Conservation (phyloP, 2,888 invertebrate genomes). For the Eueremaeus valkanovi region DNA sequence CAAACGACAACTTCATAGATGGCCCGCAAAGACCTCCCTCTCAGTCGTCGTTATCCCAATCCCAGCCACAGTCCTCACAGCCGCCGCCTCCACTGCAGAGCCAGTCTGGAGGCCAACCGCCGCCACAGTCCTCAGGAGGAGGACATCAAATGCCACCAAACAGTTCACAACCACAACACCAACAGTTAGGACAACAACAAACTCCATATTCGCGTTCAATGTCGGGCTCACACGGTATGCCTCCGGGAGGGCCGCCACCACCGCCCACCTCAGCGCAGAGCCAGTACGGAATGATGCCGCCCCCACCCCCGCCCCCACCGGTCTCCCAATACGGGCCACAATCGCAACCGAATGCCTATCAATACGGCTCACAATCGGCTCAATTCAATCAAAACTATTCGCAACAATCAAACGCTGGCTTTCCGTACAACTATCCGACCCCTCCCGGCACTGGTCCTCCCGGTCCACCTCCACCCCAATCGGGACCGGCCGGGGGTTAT, state of each 20-base stretch:
- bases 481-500: constrained; percentile 9
- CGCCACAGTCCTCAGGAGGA: not conserved
- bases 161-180: constrained; percentile 32
- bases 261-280: not conserved
- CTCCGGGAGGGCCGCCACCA: constrained; percentile 7
- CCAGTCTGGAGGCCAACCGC: constrained; percentile 47
- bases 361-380: constrained; percentile 21
- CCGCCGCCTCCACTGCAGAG: constrained; percentile 43
- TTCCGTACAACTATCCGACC: constrained; percentile 15
- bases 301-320: constrained; percentile 28
- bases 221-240: not conserved
- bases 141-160: constrained; percentile 42
- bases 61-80: constrained; percentile 54
- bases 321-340: constrained; percentile 26
- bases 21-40: constrained; percentile 53
- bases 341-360: constrained; percentile 28
- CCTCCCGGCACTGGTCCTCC: constrained; percentile 7
- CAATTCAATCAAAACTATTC: constrained; percentile 10
- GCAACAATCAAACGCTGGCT: constrained; percentile 6
- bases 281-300: constrained; percentile 34
- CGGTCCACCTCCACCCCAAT: constrained; percentile 39
- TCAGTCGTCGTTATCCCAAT: constrained; percentile 52
- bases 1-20: constrained; percentile 46
- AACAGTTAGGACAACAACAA: not conserved
- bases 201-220: not conserved